Percentiles rank a stretch among this genome's conserved stretches.
These are phyloP conservation scores for Onchidella celtica DNA, from an alignment of 2,888 invertebrate species.

Conservation along the genomic window DNA sequence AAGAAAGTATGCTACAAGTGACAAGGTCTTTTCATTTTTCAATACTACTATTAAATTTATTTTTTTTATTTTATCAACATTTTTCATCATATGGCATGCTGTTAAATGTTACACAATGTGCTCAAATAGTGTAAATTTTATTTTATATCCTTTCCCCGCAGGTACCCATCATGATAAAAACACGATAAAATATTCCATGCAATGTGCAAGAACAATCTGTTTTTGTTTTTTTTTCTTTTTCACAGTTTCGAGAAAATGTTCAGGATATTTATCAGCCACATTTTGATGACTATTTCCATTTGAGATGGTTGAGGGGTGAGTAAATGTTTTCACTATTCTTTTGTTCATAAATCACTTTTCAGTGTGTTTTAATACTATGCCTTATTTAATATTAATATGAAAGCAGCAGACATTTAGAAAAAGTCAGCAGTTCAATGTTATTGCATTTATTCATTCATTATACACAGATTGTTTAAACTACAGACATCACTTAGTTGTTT, in stretches of 20 bases:
- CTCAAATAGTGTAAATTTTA: neutral
- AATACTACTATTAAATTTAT: no score
- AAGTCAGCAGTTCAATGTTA: slow-evolving; percentile 82
- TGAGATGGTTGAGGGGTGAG: slow-evolving; percentile 76
- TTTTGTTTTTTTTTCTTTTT: slow-evolving; percentile 11
- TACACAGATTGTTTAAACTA: no score
- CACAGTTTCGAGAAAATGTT: slow-evolving; percentile 74
- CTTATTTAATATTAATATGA: neutral
- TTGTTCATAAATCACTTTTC: no score
- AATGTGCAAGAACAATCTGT: neutral
- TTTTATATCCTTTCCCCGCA: neutral
- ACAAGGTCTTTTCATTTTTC: no score
- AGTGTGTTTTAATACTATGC: neutral
- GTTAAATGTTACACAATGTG: no score
- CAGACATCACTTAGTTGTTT: no score
- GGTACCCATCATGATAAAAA: no score
- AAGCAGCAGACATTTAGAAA: slow-evolving; percentile 87
- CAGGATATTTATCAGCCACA: slow-evolving; percentile 74
- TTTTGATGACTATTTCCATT: slow-evolving; percentile 70
- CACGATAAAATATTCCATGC: no score
- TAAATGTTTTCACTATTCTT: no score
- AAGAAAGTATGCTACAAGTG: no score
- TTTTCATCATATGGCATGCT: neutral
- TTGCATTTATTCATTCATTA: no score
- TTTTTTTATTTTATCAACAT: neutral